A percentile compares a stretch with the other conserved stretches of the same genome.
These are phyloP conservation scores for Camptogramma bilineatum DNA, from an alignment of 2,888 invertebrate genomes.

Conservation along the genomic window DNA sequence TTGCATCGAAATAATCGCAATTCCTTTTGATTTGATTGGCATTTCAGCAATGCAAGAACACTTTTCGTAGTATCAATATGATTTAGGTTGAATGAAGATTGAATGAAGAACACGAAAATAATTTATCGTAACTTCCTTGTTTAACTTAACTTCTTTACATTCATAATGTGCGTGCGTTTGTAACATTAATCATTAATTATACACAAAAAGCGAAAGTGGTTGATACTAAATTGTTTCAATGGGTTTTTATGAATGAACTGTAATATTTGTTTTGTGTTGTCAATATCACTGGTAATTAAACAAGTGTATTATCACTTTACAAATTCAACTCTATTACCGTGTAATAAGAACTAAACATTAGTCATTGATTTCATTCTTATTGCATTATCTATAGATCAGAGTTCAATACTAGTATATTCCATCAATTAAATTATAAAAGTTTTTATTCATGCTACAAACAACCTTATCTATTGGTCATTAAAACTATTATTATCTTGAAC, in stretches of 20 bases:
- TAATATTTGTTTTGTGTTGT: conserved; percentile 49
- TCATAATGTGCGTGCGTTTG: not conserved
- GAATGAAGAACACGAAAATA: no score
- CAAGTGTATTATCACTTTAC: not conserved
- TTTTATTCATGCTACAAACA: conserved; percentile 10
- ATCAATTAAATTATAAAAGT: conserved; percentile 42
- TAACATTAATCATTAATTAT: not conserved
- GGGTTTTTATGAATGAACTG: conserved; percentile 57
- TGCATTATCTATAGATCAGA: conserved; percentile 52
- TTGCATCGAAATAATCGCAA: no score
- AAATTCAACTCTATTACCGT: conserved; percentile 16
- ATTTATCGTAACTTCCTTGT: not conserved
- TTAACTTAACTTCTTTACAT: no score
- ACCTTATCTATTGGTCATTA: conserved; percentile 4
- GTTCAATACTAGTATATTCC: conserved; percentile 52
- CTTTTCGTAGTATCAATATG: no score
- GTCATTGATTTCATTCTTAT: conserved; percentile 26
- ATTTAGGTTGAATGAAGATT: no score
- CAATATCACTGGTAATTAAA: conserved; percentile 47
- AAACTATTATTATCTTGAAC: conserved; percentile 4
- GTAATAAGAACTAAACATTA: conserved; percentile 34
- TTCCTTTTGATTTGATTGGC: no score
- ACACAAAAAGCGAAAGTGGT: conserved; percentile 43
- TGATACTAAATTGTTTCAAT: conserved; percentile 43
- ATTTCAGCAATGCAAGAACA: no score